Evolutionary conservation across 1,140 invertebrate species (phyloP), one percentile per base, ranked within the genome.

Genomic region (Bilobella aurantiaca): DNA sequence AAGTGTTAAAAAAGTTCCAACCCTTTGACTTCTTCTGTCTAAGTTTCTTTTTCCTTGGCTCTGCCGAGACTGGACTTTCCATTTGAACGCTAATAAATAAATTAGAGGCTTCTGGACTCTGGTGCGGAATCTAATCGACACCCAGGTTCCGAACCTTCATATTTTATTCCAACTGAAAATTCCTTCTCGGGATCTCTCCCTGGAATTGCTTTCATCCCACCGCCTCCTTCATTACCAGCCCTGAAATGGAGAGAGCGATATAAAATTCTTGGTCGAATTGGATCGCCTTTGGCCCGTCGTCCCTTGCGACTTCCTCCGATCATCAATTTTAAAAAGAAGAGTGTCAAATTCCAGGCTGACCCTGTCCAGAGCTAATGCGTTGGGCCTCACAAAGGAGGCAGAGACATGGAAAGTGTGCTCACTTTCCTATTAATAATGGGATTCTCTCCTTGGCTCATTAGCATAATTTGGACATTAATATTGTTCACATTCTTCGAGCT

Each of bases 391-490:
- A 8, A 18, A 42, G 18, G 34, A 42, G 8, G 8, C 34, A 42
- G 18, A 53, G 49, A 14, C 14, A 16, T 23, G 49, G 23, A 53
- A 18, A 23, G 8, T 59, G 14, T 5, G 49, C 58, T 59, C 29
- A 31, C 58, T 57, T 61, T 66, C 56, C 62, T 66, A 37, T 58
- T 37, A 30, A 37, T 67, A 70, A 70, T 70, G 42, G 69, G 69
- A 70, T 70, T 70, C 65, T 23, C 49, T 53, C 49, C 30, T 28
- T 29, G 34, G 30, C 68, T 70, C 58, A 70, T 70, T 70, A 67
- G 31, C 69, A 70, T 70, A 70, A 70, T 70, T 63, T 70, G 57
- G 32, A 65, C 69, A 70, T 70, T 70, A 70, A 70, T 70, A 70
- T 53, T 53, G 23, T 53, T 18, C 18, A 18, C 34, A 42, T 42